Base-by-base conservation (phyloP, 2,888 invertebrate species). In the Nemotelus pantherinus region DNA sequence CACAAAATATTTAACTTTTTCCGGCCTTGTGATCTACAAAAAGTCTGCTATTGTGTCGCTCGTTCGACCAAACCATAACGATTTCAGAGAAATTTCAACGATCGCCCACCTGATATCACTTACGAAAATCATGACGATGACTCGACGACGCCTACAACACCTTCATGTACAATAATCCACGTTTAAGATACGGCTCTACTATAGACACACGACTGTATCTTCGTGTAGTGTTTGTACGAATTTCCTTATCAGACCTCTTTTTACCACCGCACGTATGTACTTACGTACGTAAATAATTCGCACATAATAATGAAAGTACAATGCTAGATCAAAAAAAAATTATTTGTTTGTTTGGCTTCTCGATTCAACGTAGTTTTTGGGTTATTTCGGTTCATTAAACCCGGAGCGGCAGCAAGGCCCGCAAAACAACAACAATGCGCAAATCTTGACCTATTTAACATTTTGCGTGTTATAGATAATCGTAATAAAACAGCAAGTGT, bases 401-500 rank as follows among this genome's bases (percentile, higher is more conserved):
- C 39, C 45, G 10, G 25, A 25, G 25, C 25, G 25, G 25, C 25
- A 25, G 25, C 25, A 25, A 25, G 25, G 25, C 25, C 25, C 25
- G 25, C 25, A 25, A 25, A 25, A 25, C 58, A 10, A 39, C 25
- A 74, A 74, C 74, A 74, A 74, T 74, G 63, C 74, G 74, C 74
- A 74, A 74, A 74, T 74, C 74, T 74, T 74, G 74, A 74, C 74
- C 74, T 74, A 74, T 74, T 60, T 60, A 60, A 63, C 63, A 63
- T 63, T 72, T 72, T 57, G 57, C 71, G 58, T 72, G 74, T 63
- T 74, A 74, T 48, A 63, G 41, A 50, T 48, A 74, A 39, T 60
- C 39, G 47, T 47, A 47, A 63, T 41, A 43, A 5, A 63, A 63
- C 25, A 57, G 9, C 10, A 9, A 57, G 25, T 25, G 25, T 25